Evolutionary conservation across 2,888 invertebrate species (phyloP).

Genomic region (Plusia festucae): DNA sequence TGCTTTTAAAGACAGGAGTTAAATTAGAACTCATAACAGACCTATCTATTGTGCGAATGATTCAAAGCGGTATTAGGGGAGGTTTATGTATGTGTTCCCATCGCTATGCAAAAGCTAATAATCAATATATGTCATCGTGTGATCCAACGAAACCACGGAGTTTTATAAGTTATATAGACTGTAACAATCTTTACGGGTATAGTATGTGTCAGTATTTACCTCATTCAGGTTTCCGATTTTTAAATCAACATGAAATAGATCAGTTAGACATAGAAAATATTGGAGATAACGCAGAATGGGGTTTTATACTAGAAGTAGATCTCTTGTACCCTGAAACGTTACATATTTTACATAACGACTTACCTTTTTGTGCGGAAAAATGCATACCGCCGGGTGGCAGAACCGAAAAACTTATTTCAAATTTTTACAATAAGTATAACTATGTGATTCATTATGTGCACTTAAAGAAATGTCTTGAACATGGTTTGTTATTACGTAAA

Average conservation of each 20-base stretch:
- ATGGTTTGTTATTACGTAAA: background rate
- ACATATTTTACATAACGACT: conserved; percentile 10
- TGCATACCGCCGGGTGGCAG: conserved; percentile 2
- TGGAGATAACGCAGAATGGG: background rate
- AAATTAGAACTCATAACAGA: too few relatives aligned
- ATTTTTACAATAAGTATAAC: conserved; percentile 8
- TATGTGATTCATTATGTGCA: conserved; percentile 18
- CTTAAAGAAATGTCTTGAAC: conserved; percentile 7
- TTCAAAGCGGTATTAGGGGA: conserved; percentile 6
- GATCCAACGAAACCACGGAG: background rate
- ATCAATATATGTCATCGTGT: conserved; percentile 2
- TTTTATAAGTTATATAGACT: conserved; percentile 12
- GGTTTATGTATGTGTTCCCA: background rate
- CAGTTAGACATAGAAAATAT: background rate
- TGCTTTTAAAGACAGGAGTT: conserved; percentile 6
- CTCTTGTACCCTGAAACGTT: conserved; percentile 10
- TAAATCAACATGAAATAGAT: conserved; percentile 5
- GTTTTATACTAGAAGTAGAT: conserved; percentile 14
- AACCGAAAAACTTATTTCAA: background rate
- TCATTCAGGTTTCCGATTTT: conserved; percentile 7
- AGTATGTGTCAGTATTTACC: conserved; percentile 8
- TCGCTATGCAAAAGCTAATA: conserved; percentile 13
- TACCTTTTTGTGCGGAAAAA: conserved; percentile 6
- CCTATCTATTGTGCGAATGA: conserved; percentile 10
- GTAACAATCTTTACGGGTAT: conserved; percentile 15